A percentile compares a stretch with the other conserved stretches of the same genome.
phyloP scores from a whole-genome alignment of 1,140 invertebrate genomes.

The Solenopsis fugax region DNA sequence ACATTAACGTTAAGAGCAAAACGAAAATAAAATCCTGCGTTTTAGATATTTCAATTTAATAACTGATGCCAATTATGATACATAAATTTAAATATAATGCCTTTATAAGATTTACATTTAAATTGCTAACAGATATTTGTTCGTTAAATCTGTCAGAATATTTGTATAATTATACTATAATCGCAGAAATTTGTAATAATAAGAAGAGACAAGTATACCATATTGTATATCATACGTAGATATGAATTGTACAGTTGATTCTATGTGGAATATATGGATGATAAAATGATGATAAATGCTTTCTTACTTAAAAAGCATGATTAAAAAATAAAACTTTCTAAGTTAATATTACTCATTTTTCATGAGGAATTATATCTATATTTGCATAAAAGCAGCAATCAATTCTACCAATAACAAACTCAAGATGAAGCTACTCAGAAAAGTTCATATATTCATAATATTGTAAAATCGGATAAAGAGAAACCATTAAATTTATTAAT shows the following conservation, averaged over 20 bases:
- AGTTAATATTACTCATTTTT: slow-evolving; percentile 30
- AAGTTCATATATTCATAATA: slow-evolving; percentile 13
- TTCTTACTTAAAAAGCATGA: slow-evolving; percentile 7
- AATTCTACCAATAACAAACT: slow-evolving; percentile 42
- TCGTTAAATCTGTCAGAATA: slow-evolving; percentile 39
- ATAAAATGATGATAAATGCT: slow-evolving; percentile 51
- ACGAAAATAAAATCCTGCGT: slow-evolving; percentile 17
- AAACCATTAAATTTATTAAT: slow-evolving; percentile 12
- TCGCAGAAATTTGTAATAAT: slow-evolving; percentile 34
- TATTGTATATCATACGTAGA: slow-evolving; percentile 18
- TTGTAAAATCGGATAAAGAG: neutral
- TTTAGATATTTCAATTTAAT: slow-evolving; percentile 19
- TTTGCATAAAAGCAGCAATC: slow-evolving; percentile 22
- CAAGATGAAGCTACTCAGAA: slow-evolving; percentile 16
- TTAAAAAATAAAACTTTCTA: slow-evolving; percentile 22
- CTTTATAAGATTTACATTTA: slow-evolving; percentile 39
- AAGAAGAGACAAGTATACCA: slow-evolving; percentile 74
- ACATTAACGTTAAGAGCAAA: slow-evolving; percentile 15
- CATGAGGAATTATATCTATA: slow-evolving; percentile 1
- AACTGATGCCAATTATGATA: slow-evolving; percentile 6
- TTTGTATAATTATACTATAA: slow-evolving; percentile 22
- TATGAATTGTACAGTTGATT: slow-evolving; percentile 27
- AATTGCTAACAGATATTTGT: slow-evolving; percentile 13
- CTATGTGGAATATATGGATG: slow-evolving; percentile 40
- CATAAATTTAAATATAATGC: slow-evolving; percentile 19